Evolutionary conservation across 2,888 invertebrate genomes (phyloP).

Genomic region (Tethea ocularis): DNA sequence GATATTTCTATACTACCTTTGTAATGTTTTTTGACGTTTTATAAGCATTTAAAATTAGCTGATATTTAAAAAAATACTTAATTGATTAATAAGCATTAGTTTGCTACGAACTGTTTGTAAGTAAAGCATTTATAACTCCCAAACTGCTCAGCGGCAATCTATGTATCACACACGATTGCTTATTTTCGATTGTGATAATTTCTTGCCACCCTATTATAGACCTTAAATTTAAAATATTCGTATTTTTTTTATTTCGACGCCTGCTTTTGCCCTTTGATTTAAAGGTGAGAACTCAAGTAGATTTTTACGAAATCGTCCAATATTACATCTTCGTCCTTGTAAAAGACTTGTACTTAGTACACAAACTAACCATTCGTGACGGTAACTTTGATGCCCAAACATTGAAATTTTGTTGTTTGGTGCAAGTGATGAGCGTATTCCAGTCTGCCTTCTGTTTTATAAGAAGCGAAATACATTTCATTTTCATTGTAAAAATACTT

Average conservation of each 20-base stretch:
- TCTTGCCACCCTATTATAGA: slow-evolving; percentile 71
- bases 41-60: slow-evolving; percentile 8
- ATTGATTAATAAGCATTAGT: slow-evolving; percentile 27
- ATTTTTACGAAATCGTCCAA: slow-evolving; percentile 75
- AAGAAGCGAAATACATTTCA: too few relatives aligned
- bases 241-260: slow-evolving; percentile 54
- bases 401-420: slow-evolving; percentile 35
- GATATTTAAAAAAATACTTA: slow-evolving; percentile 23
- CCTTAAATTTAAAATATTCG: slow-evolving; percentile 36
- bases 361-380: slow-evolving; percentile 56
- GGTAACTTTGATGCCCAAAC: slow-evolving; percentile 47
- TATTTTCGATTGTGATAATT: slow-evolving; percentile 71
- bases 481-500: too few relatives aligned
- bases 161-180: slow-evolving; percentile 58
- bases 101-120: slow-evolving; percentile 22
- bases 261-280: slow-evolving; percentile 55
- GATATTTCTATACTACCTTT: slow-evolving; percentile 5
- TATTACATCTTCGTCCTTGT: slow-evolving; percentile 80
- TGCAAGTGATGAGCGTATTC: slow-evolving; percentile 49
- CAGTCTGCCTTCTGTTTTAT: neutral
- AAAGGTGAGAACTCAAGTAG: slow-evolving; percentile 47
- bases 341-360: slow-evolving; percentile 82
- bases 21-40: slow-evolving; percentile 8
- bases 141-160: slow-evolving; percentile 54
- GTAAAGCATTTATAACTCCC: slow-evolving; percentile 27